These are phyloP conservation scores for Odontocolon sp. DNA, from an alignment of 2,888 invertebrate species.

Conservation along the genomic window DNA sequence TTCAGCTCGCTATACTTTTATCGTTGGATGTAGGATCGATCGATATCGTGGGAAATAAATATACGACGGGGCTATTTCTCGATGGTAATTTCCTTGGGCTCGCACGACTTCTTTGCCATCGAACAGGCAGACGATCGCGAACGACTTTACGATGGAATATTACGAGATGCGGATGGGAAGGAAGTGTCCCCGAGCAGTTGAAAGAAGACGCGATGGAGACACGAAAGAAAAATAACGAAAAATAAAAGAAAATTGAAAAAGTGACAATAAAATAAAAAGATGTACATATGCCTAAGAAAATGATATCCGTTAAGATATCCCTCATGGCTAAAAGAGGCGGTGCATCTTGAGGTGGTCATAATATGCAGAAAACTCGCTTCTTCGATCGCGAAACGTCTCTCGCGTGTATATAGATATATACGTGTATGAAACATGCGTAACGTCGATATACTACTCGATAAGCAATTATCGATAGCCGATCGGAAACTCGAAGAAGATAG, in stretches of 20 bases:
- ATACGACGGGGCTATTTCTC: constrained; percentile 28
- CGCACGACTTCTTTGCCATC: constrained; percentile 9
- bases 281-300: neutral
- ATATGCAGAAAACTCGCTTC: constrained; percentile 29
- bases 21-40: constrained; percentile 45
- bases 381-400: constrained; percentile 17
- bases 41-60: constrained; percentile 59
- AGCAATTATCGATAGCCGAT: constrained; percentile 62
- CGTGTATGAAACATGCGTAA: constrained; percentile 27
- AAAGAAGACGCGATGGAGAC: neutral
- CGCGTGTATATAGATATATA: constrained; percentile 13
- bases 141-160: neutral
- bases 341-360: neutral
- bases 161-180: constrained; percentile 20
- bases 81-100: constrained; percentile 41
- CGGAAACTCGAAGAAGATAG: constrained; percentile 36
- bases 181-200: constrained; percentile 32
- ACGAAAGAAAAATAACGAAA: constrained; percentile 2
- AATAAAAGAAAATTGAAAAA: neutral
- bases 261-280: constrained; percentile 5
- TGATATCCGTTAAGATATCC: constrained; percentile 34
- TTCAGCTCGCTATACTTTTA: neutral
- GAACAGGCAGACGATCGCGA: neutral
- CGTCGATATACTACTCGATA: constrained; percentile 39
- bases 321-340: constrained; percentile 8